These are phyloP conservation scores for Hofmannophila pseudospretella DNA, from an alignment of 2,888 invertebrate species.

Conservation along the genomic window DNA sequence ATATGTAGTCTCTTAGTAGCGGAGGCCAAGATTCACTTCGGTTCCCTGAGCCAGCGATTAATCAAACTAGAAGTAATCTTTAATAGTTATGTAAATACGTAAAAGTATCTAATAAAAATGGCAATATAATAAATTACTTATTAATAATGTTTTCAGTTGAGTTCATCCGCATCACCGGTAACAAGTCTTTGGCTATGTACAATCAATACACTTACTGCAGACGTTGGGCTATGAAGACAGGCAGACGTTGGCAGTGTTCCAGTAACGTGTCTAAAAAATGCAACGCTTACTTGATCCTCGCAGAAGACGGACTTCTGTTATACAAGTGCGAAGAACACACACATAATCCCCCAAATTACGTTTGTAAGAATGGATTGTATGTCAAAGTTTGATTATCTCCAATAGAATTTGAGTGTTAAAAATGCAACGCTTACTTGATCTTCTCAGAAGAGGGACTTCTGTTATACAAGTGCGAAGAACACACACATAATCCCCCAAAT, in stretches of 20 bases:
- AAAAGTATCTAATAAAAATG: too few species aligned
- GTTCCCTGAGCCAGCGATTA: too few species aligned
- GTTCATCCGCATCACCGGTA: neutral
- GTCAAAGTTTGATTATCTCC: conserved; percentile 1
- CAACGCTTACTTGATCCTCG: conserved; percentile 23
- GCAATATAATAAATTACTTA: too few species aligned
- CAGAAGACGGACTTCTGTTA: conserved; percentile 16
- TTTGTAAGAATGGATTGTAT: conserved; percentile 15
- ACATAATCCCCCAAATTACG: conserved; percentile 22
- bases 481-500: neutral
- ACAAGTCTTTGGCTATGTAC: conserved; percentile 17
- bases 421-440: neutral
- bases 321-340: conserved; percentile 21
- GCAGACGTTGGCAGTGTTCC: conserved; percentile 27
- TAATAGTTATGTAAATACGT: too few species aligned
- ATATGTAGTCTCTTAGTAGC: too few species aligned
- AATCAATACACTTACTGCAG: conserved; percentile 24
- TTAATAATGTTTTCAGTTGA: neutral
- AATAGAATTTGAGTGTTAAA: neutral
- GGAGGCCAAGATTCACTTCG: too few species aligned
- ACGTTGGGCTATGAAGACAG: conserved; percentile 22
- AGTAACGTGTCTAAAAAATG: conserved; percentile 25
- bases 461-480: neutral
- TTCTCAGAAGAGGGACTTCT: neutral
- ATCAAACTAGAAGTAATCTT: too few species aligned